Evolutionary conservation across 2,888 invertebrate species (phyloP).

Genomic region (Pycnomerus fuliginosus): DNA sequence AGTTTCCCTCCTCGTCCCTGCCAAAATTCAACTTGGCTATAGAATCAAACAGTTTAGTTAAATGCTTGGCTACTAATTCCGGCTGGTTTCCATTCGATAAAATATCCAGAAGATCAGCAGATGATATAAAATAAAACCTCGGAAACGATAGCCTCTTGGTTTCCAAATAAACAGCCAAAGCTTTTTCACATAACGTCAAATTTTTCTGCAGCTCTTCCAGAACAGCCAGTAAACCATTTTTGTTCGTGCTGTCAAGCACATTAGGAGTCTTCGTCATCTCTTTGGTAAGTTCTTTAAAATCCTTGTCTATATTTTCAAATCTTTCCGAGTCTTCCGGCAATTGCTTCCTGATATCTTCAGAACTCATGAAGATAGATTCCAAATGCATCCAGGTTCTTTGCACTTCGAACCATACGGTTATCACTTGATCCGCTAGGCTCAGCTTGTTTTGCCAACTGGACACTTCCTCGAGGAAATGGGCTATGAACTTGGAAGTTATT

Average conservation of each 20-base stretch:
- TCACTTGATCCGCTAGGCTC: conserved; percentile 91
- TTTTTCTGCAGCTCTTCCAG: conserved; percentile 83
- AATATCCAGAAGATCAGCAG: conserved; percentile 91
- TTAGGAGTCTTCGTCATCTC: conserved; percentile 82
- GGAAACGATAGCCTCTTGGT: conserved; percentile 95
- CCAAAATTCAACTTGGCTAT: conserved; percentile 84
- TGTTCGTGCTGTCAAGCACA: conserved; percentile 89
- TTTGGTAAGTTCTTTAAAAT: conserved; percentile 81
- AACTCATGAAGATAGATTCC: conserved; percentile 97
- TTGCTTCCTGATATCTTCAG: conserved; percentile 93
- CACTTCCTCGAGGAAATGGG: conserved; percentile 92
- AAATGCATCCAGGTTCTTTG: conserved; percentile 97
- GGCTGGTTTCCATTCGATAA: conserved; percentile 95
- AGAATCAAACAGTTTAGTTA: conserved; percentile 94
- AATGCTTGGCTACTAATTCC: conserved; percentile 81
- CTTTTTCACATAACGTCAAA: conserved; percentile 91
- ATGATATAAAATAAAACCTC: conserved; percentile 94
- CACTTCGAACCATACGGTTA: conserved; percentile 92
- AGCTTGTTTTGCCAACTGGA: conserved; percentile 92
- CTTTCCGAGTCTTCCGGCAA: conserved; percentile 90
- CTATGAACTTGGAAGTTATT: conserved; percentile 95
- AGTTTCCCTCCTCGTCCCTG: conserved; percentile 56
- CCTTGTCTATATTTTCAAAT: conserved; percentile 86
- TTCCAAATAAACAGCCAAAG: conserved; percentile 93
- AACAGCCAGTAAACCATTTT: conserved; percentile 73